Evolutionary conservation across 1,140 invertebrate genomes (phyloP).

Genomic region (Heterodera schachtii): DNA sequence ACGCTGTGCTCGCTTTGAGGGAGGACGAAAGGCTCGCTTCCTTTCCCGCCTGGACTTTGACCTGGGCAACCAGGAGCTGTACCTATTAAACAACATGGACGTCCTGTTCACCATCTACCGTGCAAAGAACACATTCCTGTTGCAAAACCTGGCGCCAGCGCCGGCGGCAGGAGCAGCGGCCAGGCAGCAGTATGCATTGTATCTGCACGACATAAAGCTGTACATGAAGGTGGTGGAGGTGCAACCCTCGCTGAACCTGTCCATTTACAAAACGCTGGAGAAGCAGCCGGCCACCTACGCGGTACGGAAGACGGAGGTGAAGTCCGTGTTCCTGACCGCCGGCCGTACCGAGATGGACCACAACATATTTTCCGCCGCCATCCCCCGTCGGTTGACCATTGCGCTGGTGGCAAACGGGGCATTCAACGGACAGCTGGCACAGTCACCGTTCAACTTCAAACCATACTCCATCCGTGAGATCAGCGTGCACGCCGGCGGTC

Average conservation of each 20-base stretch:
- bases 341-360: conserved; percentile 33
- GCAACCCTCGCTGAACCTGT: conserved; percentile 35
- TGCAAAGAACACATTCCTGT: conserved; percentile 18
- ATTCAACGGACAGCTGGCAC: conserved; percentile 17
- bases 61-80: conserved; percentile 39
- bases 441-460: conserved; percentile 31
- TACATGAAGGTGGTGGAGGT: conserved; percentile 35
- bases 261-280: conserved; percentile 24
- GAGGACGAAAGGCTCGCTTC: conserved; percentile 22
- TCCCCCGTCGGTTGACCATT: conserved; percentile 30
- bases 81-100: conserved; percentile 38
- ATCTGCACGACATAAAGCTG: conserved; percentile 24
- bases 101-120: conserved; percentile 2
- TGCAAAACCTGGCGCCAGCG: conserved; percentile 3
- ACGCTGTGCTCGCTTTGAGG: conserved; percentile 3
- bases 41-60: conserved; percentile 43
- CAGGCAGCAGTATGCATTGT: conserved; percentile 4
- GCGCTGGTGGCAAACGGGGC: conserved; percentile 17
- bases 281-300: conserved; percentile 1
- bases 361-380: conserved; percentile 4
- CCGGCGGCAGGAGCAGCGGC: background rate
- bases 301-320: conserved; percentile 32
- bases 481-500: conserved; percentile 15
- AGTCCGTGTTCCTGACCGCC: conserved; percentile 19
- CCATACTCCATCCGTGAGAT: conserved; percentile 27